Base-by-base conservation (phyloP, 2,888 invertebrate species). In the Spialia ferax region DNA sequence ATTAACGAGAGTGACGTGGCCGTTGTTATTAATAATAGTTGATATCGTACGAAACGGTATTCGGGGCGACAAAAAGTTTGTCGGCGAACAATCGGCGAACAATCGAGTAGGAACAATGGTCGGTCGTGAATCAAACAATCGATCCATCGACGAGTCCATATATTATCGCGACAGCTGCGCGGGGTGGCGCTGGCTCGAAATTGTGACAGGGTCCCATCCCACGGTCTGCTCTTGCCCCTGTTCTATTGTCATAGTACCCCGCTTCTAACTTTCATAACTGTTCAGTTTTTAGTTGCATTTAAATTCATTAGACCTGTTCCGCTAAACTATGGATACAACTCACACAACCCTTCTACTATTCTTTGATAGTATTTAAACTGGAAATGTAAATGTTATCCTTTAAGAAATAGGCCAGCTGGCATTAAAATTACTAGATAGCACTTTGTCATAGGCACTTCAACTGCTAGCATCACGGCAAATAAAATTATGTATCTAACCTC, bases 151-250 rank as follows among this genome's bases (percentile, higher is more conserved):
- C 84, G 83, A 82, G 81, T 82, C 81, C 77, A 77, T 80, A 81
- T 81, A 82, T 82, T 79, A 81, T 77, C 75, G 83, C 87, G 91
- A 89, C 93, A 92, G 92, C 92, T 91, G 93, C 85, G 78, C 79
- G 77, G 81, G 82, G 82, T 74, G 79, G 76, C 73, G 61, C 75
- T 35, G 59, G 71, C 64, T 71, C 78, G 80, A 83, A 65, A 78
- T 74, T 76, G 73, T 81, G 83, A 80, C 85, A 82, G 79, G 79
- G 79, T 77, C 74, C 81, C 85, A 85, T 89, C 85, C 83, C 91
- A 91, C 91, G 92, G 90, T 77, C 71, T 63, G 64, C 69, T 56
- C 69, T 81, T 74, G 73, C 78, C 81, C 81, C 76, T 57, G 23
- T 20, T 54, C 65, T 29, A 42, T 69, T 69, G 38, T 66, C 54